Conservation (phyloP, 2,113 vertebrate genomes). For the Strigops habroptila region DNA sequence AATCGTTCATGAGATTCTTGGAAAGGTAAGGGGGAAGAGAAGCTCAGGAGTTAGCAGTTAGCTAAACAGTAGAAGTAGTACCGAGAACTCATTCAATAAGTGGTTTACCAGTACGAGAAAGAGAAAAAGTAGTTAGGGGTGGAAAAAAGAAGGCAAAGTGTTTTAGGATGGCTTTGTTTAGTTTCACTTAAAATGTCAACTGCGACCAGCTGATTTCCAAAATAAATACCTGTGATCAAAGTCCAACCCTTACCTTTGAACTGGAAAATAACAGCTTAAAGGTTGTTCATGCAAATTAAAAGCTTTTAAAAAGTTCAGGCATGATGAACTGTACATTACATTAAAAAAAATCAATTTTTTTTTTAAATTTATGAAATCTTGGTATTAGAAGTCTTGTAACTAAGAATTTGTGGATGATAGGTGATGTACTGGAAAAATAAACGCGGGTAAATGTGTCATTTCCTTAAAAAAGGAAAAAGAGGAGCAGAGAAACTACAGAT, state of each 20-base stretch:
- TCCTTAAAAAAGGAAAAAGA: not conserved
- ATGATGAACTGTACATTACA: not conserved
- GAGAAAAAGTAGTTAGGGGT: not conserved
- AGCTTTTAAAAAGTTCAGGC: not conserved
- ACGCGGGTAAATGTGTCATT: not conserved
- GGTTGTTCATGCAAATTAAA: not conserved
- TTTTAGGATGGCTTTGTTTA: not conserved
- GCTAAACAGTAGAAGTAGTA: not conserved
- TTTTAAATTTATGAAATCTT: not conserved
- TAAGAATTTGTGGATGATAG: not conserved
- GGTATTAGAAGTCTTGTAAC: not conserved
- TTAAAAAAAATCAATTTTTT: not conserved
- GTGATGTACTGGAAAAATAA: not conserved
- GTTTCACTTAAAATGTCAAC: not conserved
- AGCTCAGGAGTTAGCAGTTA: not conserved
- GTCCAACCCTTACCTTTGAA: not conserved
- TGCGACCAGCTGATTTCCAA: not conserved
- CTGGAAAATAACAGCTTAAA: not conserved
- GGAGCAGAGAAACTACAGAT: not conserved
- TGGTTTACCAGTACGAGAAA: not conserved
- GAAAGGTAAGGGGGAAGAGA: not conserved
- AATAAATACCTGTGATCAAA: not conserved
- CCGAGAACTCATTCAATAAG: not conserved
- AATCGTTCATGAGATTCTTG: not conserved
- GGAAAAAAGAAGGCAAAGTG: not conserved